Percentiles rank a stretch among this genome's conserved stretches.
Conservation (phyloP, 1,140 invertebrate genomes). For the Harpegnathos saltator region DNA sequence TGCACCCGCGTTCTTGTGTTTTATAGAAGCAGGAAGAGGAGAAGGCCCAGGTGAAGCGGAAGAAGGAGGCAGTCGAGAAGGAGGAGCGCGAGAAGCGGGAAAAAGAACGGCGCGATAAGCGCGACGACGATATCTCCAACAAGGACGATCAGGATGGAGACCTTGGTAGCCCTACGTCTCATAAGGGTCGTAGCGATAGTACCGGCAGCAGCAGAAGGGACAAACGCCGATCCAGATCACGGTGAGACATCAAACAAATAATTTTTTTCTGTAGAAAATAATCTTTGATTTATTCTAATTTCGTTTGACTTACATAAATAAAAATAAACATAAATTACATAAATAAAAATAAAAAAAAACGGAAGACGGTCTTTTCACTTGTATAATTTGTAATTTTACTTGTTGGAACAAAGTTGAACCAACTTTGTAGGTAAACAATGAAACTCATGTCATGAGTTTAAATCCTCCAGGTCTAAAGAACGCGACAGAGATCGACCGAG, state of each 20-base stretch:
- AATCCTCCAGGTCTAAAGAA: constrained; percentile 80
- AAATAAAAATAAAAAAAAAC: no score
- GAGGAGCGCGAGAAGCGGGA: constrained; percentile 85
- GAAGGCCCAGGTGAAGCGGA: constrained; percentile 87
- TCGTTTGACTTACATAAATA: no score
- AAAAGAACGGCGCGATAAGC: constrained; percentile 80
- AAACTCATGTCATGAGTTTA: not conserved
- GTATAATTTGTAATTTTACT: not conserved
- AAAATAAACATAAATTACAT: no score
- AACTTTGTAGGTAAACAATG: no score
- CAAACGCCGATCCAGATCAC: constrained; percentile 85
- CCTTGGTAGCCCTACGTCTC: constrained; percentile 82
- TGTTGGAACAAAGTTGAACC: not conserved
- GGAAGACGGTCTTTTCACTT: no score
- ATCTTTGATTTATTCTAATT: not conserved
- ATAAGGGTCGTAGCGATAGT: constrained; percentile 80
- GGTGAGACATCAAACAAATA: constrained; percentile 74
- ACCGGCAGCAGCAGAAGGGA: constrained; percentile 82
- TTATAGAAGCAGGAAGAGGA: constrained; percentile 90
- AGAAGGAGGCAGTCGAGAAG: constrained; percentile 86
- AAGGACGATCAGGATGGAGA: constrained; percentile 85
- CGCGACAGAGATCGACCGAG: constrained; percentile 85
- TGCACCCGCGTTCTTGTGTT: constrained; percentile 78
- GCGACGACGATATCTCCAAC: constrained; percentile 79
- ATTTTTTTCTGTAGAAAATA: no score